These are phyloP conservation scores for Zygothrica quintamaculata DNA, from an alignment of 2,888 invertebrate genomes.

Conservation along the genomic window DNA sequence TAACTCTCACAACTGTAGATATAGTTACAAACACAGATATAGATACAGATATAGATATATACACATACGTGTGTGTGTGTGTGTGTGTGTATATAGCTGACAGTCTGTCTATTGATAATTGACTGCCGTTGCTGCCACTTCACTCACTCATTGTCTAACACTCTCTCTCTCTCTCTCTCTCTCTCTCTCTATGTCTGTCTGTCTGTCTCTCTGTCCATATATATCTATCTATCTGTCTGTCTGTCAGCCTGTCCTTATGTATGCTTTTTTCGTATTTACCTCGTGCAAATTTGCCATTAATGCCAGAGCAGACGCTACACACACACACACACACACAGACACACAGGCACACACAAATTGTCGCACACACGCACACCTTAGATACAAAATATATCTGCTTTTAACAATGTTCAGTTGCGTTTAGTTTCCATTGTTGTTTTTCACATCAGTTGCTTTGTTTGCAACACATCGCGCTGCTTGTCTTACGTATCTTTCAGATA, in stretches of 20 bases:
- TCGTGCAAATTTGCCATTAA: constrained; percentile 80
- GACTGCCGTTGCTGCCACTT: constrained; percentile 66
- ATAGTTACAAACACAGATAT: constrained; percentile 8
- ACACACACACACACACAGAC: constrained; percentile 25
- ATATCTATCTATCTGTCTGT: constrained; percentile 1
- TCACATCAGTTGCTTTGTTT: constrained; percentile 59
- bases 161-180: constrained; percentile 12
- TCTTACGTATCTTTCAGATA: constrained; percentile 46
- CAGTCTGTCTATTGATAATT: constrained; percentile 75
- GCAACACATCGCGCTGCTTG: constrained; percentile 39
- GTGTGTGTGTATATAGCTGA: constrained; percentile 23
- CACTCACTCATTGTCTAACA: constrained; percentile 44
- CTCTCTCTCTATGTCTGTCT: constrained; percentile 10
- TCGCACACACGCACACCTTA: constrained; percentile 22
- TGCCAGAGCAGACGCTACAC: constrained; percentile 66
- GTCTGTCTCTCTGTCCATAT: not conserved
- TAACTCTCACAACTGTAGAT: constrained; percentile 6
- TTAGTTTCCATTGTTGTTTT: constrained; percentile 40
- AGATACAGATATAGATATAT: constrained; percentile 6
- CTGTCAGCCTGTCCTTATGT: constrained; percentile 26
- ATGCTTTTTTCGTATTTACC: constrained; percentile 63
- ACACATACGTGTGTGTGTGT: constrained; percentile 4
- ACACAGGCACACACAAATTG: constrained; percentile 16
- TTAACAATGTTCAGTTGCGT: constrained; percentile 55
- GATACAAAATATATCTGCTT: constrained; percentile 64